Evolutionary conservation across 2,113 vertebrate genomes (phyloP), one percentile per base, ranked within the genome.

Genomic region (Pseudorasbora parva): DNA sequence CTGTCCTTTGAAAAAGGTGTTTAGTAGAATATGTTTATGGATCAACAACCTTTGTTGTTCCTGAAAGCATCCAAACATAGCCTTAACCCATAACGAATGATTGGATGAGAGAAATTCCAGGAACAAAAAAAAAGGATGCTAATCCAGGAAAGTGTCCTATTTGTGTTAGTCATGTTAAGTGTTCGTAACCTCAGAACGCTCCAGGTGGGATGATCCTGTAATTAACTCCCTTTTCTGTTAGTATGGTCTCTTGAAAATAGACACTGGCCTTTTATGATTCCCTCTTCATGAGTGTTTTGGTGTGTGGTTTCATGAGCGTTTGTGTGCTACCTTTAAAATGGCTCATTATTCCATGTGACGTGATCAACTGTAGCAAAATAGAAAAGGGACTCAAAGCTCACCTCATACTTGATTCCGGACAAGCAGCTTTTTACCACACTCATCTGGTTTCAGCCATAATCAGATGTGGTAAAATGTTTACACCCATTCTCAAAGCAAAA

Each of bases 391-490:
- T 45, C 33, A 59, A 43, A 76, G 59, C 51, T 27, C 41, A 23
- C 19, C 68, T 47, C 23, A 6, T 23, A 47, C 71, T 41, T 59
- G 25, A 21, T 43, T 25, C 77, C 19, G 9, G 49, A 71, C 30
- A 51, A 62, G 74, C 79, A 66, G 33, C 45, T 79, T 56, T 81
- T 19, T 73, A 68, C 75, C 60, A 0, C 7, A 0, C 7, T 64
- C 37, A 30, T n/a, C 45, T 43, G 64, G 82, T 81, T 45, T 71
- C 17, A 37, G 0, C 0, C 60, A 69, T 84, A 60, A 66, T 86
- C 75, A 82, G n/a, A 73, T n/a, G 66, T 56, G 62, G 5, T 66
- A 21, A 62, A 69, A 80, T 74, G 54, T 78, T 82, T 82, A 86
- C 49, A 72, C 37, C n/a, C 41, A n/a, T 41, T 80, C 17, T 21